Conservation (phyloP, 2,113 vertebrate species). For the Zosterops borbonicus region DNA sequence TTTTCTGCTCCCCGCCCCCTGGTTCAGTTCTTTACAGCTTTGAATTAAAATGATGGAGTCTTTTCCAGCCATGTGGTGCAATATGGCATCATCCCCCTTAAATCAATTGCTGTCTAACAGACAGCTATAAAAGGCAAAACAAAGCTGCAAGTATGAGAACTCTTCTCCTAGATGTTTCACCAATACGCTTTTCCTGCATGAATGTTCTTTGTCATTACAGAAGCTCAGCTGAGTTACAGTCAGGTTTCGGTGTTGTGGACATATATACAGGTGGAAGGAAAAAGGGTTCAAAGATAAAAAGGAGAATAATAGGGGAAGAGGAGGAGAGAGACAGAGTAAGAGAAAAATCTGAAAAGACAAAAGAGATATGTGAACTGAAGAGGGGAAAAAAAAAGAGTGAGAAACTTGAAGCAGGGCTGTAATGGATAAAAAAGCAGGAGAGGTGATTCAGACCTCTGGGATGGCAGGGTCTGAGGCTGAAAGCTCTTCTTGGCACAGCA, state of each 20-base stretch:
- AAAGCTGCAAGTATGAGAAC: neutral
- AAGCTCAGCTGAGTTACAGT: neutral
- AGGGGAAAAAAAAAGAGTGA: neutral
- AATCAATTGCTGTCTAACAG: neutral
- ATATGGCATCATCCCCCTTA: neutral
- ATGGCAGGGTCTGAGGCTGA: neutral
- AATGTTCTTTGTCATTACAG: neutral
- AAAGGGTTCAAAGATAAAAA: neutral
- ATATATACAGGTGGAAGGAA: neutral
- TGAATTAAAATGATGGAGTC: neutral
- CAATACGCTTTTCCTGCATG: neutral
- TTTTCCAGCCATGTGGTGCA: neutral
- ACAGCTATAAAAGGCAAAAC: neutral
- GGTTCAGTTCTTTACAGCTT: neutral
- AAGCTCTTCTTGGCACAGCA: neutral
- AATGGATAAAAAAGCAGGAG: neutral
- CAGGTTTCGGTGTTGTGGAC: neutral
- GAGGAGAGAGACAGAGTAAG: neutral
- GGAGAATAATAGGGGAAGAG: neutral
- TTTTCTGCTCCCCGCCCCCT: neutral
- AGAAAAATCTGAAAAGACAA: neutral
- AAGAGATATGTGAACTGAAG: neutral
- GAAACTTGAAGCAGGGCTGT: neutral
- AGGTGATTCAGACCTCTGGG: neutral
- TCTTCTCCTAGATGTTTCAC: neutral